Percentiles rank a stretch among this genome's conserved stretches.
Conservation (phyloP, 2,113 vertebrate genomes). For the Edolisoma coerulescens region DNA sequence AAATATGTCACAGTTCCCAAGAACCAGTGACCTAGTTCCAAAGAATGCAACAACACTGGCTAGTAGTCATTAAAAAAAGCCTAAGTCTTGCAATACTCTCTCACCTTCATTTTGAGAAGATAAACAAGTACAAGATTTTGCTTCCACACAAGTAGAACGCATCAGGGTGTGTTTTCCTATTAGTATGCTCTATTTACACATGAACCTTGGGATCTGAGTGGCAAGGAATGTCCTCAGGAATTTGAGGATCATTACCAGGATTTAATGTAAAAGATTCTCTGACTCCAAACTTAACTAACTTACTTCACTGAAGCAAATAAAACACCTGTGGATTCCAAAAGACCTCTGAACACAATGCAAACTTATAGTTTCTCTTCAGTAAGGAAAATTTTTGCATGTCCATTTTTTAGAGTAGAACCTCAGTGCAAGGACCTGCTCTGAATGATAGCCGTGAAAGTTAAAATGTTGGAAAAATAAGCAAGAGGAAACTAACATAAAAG, state of each 20-base stretch:
- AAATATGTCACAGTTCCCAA: neutral
- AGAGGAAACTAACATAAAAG: neutral
- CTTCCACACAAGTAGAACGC: neutral
- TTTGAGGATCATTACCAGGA: neutral
- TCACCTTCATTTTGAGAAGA: neutral
- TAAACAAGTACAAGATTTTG: neutral
- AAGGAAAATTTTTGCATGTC: neutral
- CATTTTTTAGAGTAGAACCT: neutral
- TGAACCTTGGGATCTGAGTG: neutral
- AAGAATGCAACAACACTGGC: neutral
- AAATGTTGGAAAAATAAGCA: neutral
- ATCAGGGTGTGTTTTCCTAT: neutral
- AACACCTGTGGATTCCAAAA: neutral
- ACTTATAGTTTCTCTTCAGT: neutral
- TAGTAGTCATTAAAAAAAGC: neutral
- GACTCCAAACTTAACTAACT: neutral
- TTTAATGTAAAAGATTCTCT: neutral
- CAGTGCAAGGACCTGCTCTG: neutral
- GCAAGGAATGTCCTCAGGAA: neutral
- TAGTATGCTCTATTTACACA: neutral
- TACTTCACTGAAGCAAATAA: neutral
- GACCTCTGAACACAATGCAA: neutral
- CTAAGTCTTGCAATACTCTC: neutral
- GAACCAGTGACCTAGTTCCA: neutral
- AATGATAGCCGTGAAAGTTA: neutral